Conservation (phyloP, 2,797 vertebrate genomes). For the Hippocampus kuda region DNA sequence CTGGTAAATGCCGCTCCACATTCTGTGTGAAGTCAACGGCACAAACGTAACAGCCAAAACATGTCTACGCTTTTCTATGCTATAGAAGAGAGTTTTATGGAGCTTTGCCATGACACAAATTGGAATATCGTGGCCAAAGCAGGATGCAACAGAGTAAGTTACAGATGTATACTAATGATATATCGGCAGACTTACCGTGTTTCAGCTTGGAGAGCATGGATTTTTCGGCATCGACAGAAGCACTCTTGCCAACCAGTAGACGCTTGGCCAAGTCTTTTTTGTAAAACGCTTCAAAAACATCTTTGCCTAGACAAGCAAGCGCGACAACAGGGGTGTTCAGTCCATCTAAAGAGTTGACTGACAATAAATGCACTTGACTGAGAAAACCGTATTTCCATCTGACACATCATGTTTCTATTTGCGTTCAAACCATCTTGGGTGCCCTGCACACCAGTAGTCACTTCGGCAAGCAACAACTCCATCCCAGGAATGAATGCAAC, state of each 20-base stretch:
- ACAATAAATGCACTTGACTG: too few relatives aligned
- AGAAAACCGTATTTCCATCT: neutral
- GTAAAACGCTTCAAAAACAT: constrained; percentile 99
- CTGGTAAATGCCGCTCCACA: constrained; percentile 98
- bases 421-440: neutral
- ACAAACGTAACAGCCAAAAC: constrained; percentile 16
- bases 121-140: neutral
- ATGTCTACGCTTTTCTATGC: neutral
- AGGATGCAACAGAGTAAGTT: neutral
- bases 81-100: neutral
- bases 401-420: neutral
- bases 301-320: constrained; percentile 75
- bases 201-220: constrained; percentile 99
- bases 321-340: neutral
- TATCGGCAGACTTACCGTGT: constrained; percentile 71
- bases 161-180: neutral
- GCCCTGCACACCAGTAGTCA: too few relatives aligned
- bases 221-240: constrained; percentile 98
- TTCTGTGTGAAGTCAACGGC: constrained; percentile 66
- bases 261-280: constrained; percentile 99
- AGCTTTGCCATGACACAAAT: neutral
- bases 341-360: too few relatives aligned
- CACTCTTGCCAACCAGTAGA: constrained; percentile 95
- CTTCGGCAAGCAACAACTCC: neutral
- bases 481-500: neutral